These are phyloP conservation scores for Isichthys henryi DNA, from an alignment of 2,113 vertebrate species.

Conservation along the genomic window DNA sequence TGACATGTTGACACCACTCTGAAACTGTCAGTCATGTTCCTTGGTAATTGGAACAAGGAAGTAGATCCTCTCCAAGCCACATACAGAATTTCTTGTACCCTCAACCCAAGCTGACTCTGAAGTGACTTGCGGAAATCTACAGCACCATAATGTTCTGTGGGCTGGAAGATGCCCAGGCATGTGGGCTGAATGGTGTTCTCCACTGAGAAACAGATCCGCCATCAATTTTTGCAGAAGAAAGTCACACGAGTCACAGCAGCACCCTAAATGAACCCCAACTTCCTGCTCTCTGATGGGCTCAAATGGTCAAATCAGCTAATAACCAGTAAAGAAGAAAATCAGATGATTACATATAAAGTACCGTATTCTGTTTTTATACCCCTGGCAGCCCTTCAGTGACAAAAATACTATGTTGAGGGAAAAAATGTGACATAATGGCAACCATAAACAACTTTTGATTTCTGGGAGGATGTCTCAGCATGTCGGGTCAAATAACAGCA, in stretches of 20 bases:
- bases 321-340: constrained; percentile 19
- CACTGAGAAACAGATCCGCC: not conserved
- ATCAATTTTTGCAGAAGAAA: constrained; percentile 7
- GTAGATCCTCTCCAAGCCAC: not conserved
- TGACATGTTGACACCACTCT: not conserved
- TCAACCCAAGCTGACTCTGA: not conserved
- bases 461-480: constrained; percentile 28
- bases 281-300: not conserved
- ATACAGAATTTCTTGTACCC: not conserved
- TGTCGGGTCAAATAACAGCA: not conserved
- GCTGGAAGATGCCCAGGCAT: not conserved
- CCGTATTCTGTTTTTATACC: constrained; percentile 17
- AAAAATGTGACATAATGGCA: not conserved
- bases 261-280: not conserved
- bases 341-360: constrained; percentile 6
- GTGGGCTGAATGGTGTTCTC: not conserved
- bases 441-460: constrained; percentile 26
- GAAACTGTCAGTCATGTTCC: not conserved
- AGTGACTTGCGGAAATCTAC: not conserved
- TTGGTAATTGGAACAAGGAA: not conserved
- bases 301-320: not conserved
- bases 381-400: not conserved
- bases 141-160: not conserved
- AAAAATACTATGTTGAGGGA: not conserved
- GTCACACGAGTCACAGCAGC: constrained; percentile 4